phyloP scores from a whole-genome alignment of 2,797 vertebrate species.

The Rhabdomys pumilio region DNA sequence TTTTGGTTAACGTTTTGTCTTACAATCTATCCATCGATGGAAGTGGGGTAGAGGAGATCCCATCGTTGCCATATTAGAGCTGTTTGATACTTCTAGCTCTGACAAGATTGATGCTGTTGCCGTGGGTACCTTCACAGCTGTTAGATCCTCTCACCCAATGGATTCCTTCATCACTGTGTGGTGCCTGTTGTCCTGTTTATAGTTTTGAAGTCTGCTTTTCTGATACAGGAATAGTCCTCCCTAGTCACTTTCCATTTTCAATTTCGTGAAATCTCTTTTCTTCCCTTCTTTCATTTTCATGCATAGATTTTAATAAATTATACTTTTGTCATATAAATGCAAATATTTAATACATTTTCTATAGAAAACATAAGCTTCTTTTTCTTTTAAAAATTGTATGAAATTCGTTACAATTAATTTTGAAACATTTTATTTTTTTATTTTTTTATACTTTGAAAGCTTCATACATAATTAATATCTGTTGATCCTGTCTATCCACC shows the following conservation, averaged over 20 bases:
- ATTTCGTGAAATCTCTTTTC: background rate
- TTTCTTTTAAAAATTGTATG: background rate
- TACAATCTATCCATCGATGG: background rate
- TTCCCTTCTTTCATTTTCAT: background rate
- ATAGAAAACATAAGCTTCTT: background rate
- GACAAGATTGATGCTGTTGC: background rate
- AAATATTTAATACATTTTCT: background rate
- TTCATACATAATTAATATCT: background rate
- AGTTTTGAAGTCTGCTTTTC: background rate
- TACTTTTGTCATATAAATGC: background rate
- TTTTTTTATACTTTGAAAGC: background rate
- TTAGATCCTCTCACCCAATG: too few species aligned
- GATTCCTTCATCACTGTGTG: background rate
- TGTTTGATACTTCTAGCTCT: background rate
- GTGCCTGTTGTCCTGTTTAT: background rate
- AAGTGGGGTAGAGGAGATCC: background rate
- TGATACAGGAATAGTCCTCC: background rate
- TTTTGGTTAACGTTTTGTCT: background rate
- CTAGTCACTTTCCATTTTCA: background rate
- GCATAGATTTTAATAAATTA: background rate
- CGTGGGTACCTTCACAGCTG: background rate
- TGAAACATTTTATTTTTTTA: background rate
- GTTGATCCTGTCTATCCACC: background rate
- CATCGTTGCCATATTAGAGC: background rate
- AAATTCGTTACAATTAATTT: background rate